Evolutionary conservation across 2,888 invertebrate genomes (phyloP), one percentile per base, ranked within the genome.

Genomic region (Eumerus sabulonum): DNA sequence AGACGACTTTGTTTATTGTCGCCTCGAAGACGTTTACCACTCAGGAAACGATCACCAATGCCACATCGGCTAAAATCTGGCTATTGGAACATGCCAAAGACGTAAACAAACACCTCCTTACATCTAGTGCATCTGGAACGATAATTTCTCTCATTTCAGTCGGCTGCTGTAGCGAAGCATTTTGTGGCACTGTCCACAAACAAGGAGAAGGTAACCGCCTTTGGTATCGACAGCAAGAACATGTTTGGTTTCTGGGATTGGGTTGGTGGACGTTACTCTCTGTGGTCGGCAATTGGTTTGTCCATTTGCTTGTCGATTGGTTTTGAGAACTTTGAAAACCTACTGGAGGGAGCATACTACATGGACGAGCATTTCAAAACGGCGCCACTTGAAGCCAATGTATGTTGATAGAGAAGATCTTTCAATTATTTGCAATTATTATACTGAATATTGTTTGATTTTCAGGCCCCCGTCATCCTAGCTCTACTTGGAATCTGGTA

Each of bases 241-340:
- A 99, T 99, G 98, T 99, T 99, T 90, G 98, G 95, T 17, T 99
- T 99, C 90, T 99, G 99, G 99, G 99, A 99, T 90, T 99, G 99
- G 98, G 99, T 99, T 48, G 99, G 99, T 38, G 99, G 99, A 84
- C 94, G 99, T 86, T 94, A 94, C 85, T 99, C 99, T 0, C 90
- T 99, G 9, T 99, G 99, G 99, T 99, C 99, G 0, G 99, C 99
- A 2, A 99, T 99, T 89, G 99, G 99, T 40, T 91, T 99, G 16
- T 98, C 98, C 2, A 98, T 99, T 87, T 95, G 95, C 3, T 90
- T 99, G 42, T 93, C 95, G 84, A 93, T 99, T 88, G 99, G 98
- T 76, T 98, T 93, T 89, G 96, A 98, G 62, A 98, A 98, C 90
- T 99, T 98, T 90, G 94, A 96, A 89, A 92, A 95, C 84, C 91